These are phyloP conservation scores for Scelioninae gen. 1 DNA, from an alignment of 2,888 invertebrate species.

Conservation along the genomic window DNA sequence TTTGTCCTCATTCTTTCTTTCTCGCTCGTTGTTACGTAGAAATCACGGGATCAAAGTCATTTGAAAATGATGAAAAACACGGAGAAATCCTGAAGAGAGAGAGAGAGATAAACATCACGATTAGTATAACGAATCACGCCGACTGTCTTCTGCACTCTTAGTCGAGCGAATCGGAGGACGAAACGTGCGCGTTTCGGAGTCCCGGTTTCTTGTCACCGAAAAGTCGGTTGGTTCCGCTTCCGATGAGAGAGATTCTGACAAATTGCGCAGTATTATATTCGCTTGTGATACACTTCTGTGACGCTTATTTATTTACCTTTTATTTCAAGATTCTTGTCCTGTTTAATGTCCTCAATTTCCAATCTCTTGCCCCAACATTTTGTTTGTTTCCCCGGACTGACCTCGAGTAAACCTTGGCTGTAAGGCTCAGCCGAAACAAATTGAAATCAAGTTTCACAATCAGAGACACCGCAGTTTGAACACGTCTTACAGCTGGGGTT, in stretches of 20 bases:
- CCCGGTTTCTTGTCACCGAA: too few species aligned
- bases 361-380: too few species aligned
- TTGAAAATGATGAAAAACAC: too few species aligned
- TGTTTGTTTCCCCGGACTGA: too few species aligned
- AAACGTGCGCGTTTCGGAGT: too few species aligned
- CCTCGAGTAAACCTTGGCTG: too few species aligned
- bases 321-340: not conserved
- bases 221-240: constrained; percentile 59
- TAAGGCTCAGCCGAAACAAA: too few species aligned
- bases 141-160: constrained; percentile 61
- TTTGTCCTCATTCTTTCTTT: constrained; percentile 49
- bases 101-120: constrained; percentile 48
- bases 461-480: too few species aligned
- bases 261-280: constrained; percentile 66
- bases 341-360: constrained; percentile 48
- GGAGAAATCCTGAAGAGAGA: constrained; percentile 25
- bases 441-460: too few species aligned
- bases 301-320: constrained; percentile 48
- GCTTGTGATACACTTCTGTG: constrained; percentile 64
- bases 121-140: constrained; percentile 64
- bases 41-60: too few species aligned
- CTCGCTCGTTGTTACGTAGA: constrained; percentile 67
- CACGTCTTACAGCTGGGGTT: too few species aligned
- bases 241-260: constrained; percentile 65
- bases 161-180: constrained; percentile 38